Percentiles rank a stretch among this genome's conserved stretches.
phyloP scores from a whole-genome alignment of 2,888 invertebrate species.

The Pristionchus exspectatus region DNA sequence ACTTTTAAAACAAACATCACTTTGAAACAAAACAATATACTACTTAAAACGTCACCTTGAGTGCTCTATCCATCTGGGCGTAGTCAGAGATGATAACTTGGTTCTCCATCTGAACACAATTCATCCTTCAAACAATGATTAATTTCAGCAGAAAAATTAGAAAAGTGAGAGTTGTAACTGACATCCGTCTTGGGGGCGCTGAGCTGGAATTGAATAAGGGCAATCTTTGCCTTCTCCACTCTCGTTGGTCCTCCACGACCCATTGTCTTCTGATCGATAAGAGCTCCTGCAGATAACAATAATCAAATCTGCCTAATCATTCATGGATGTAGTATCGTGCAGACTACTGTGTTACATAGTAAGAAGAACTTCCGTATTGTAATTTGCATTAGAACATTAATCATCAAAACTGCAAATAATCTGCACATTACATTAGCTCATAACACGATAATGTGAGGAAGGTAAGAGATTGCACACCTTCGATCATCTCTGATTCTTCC shows the following conservation, averaged over 20 bases:
- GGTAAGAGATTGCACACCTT: constrained; percentile 81
- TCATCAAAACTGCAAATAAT: not conserved
- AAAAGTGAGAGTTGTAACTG: constrained; percentile 77
- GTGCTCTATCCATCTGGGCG: constrained; percentile 98
- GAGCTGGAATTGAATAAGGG: constrained; percentile 98
- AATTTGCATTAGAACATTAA: not conserved
- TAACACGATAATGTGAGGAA: not conserved
- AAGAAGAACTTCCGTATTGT: constrained; percentile 79
- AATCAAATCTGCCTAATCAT: not conserved
- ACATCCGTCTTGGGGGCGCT: constrained; percentile 99
- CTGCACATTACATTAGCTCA: not conserved
- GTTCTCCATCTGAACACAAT: constrained; percentile 89
- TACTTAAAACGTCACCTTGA: constrained; percentile 82
- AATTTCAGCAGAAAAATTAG: not conserved
- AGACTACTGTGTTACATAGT: not conserved
- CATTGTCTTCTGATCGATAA: constrained; percentile 91
- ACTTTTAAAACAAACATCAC: not conserved
- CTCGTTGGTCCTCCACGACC: constrained; percentile 92
- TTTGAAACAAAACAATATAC: not conserved
- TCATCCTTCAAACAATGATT: not conserved
- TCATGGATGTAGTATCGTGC: not conserved
- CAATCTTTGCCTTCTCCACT: constrained; percentile 98
- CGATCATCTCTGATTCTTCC: constrained; percentile 95
- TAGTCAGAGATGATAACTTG: constrained; percentile 95
- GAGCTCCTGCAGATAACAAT: constrained; percentile 83